phyloP scores from a whole-genome alignment of 2,888 invertebrate genomes.

The Chloroclysta siterata region DNA sequence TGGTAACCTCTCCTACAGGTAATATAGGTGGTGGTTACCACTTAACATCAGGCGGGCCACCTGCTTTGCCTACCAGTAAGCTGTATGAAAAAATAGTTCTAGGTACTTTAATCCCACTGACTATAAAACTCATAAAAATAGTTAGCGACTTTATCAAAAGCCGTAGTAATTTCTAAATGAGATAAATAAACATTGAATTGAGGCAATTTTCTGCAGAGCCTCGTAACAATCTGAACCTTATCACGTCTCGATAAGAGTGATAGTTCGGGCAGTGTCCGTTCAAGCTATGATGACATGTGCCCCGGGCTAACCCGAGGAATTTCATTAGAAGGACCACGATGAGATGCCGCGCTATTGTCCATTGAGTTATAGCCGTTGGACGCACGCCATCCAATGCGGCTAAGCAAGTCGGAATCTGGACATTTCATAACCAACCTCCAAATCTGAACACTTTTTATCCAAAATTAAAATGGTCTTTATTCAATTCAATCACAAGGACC shows the following conservation, averaged over 20 bases:
- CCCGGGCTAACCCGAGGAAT: conserved; percentile 66
- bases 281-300: conserved; percentile 41
- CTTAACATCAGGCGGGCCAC: no score
- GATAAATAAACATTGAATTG: conserved; percentile 23
- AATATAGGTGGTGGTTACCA: no score
- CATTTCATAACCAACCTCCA: conserved; percentile 14
- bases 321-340: conserved; percentile 72
- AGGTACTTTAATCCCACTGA: not conserved
- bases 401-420: conserved; percentile 30
- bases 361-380: conserved; percentile 73
- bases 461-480: no score
- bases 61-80: no score
- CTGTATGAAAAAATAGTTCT: no score
- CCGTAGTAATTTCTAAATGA: conserved; percentile 18
- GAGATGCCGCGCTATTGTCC: conserved; percentile 73
- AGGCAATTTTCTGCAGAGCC: conserved; percentile 16
- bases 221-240: conserved; percentile 15
- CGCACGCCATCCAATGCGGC: conserved; percentile 48
- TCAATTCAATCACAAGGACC: no score
- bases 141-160: conserved; percentile 18
- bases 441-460: not conserved
- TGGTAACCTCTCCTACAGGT: no score
- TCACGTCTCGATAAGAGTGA: not conserved
- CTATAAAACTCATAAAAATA: conserved; percentile 16
- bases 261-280: conserved; percentile 19